Evolutionary conservation across 2,113 vertebrate species (phyloP).

Genomic region (Entelurus aequoreus): DNA sequence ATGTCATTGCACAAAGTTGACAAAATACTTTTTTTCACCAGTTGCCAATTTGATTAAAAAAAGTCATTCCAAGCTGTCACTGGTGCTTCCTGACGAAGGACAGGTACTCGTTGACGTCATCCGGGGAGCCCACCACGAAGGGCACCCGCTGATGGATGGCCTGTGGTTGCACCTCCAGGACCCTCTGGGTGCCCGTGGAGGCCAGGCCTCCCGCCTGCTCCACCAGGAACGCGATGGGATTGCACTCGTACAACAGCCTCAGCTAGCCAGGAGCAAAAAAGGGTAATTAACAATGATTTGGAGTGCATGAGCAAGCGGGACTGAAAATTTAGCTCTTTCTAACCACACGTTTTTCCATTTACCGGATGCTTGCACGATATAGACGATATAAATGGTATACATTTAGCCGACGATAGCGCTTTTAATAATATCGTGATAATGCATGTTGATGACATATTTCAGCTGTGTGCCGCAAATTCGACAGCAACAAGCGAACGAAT

Average conservation of each 20-base stretch:
- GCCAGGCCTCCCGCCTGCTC: conserved; percentile 93
- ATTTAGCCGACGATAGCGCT: too few relatives aligned
- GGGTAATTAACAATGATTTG: too few relatives aligned
- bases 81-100: conserved; percentile 82
- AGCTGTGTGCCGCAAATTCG: too few relatives aligned
- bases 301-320: too few relatives aligned
- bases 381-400: too few relatives aligned
- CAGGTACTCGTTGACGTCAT: conserved; percentile 90
- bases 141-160: conserved; percentile 86
- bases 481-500: too few relatives aligned
- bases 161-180: conserved; percentile 87
- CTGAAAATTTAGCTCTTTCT: neutral
- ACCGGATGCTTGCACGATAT: too few relatives aligned
- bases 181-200: conserved; percentile 81
- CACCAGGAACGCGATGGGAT: conserved; percentile 93
- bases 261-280: conserved; percentile 67
- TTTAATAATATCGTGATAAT: too few relatives aligned
- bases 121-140: conserved; percentile 85
- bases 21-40: too few relatives aligned
- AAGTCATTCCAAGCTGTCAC: conserved; percentile 19
- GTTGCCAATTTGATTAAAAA: neutral
- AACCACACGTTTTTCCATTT: too few relatives aligned
- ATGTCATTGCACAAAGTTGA: too few relatives aligned
- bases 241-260: conserved; percentile 92
- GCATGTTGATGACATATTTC: too few relatives aligned